These are phyloP conservation scores for Drosophila nikananu DNA, from an alignment of 1,140 invertebrate genomes.

Conservation along the genomic window DNA sequence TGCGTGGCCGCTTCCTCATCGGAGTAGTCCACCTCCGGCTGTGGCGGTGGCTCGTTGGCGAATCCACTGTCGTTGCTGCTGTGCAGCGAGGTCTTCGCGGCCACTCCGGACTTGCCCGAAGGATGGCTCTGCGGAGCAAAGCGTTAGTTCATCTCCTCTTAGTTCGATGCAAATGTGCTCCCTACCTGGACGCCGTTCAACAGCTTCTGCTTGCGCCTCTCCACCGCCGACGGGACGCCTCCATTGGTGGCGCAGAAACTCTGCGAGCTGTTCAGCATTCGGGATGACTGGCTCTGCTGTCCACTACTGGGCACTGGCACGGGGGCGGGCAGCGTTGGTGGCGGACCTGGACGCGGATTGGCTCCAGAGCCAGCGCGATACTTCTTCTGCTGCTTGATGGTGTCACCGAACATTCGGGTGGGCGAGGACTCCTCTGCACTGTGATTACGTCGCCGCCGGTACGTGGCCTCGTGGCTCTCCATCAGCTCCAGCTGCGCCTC, in stretches of 20 bases:
- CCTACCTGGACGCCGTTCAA: slow-evolving; percentile 70
- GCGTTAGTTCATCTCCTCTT: neutral
- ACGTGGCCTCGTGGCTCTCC: slow-evolving; percentile 75
- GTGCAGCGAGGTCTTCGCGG: slow-evolving; percentile 92
- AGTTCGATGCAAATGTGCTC: neutral
- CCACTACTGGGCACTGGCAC: slow-evolving; percentile 87
- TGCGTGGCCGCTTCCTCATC: slow-evolving; percentile 91
- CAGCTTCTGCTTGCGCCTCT: slow-evolving; percentile 79
- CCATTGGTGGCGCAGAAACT: slow-evolving; percentile 85
- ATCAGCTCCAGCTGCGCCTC: slow-evolving; percentile 74
- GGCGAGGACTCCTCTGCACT: slow-evolving; percentile 86
- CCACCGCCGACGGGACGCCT: slow-evolving; percentile 72
- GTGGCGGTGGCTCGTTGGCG: slow-evolving; percentile 93
- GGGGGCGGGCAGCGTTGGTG: slow-evolving; percentile 88
- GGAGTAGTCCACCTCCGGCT: slow-evolving; percentile 95
- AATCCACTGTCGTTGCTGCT: slow-evolving; percentile 96
- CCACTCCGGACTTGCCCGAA: slow-evolving; percentile 73
- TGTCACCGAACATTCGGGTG: slow-evolving; percentile 87
- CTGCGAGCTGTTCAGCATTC: slow-evolving; percentile 86
- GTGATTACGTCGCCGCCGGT: slow-evolving; percentile 74
- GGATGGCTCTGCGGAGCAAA: slow-evolving; percentile 44
- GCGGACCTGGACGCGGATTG: slow-evolving; percentile 86
- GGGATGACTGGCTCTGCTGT: slow-evolving; percentile 75
- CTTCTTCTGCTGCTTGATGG: slow-evolving; percentile 82
- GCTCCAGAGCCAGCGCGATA: slow-evolving; percentile 62